Evolutionary conservation across 2,113 vertebrate genomes (phyloP).

Genomic region (Riparia riparia): DNA sequence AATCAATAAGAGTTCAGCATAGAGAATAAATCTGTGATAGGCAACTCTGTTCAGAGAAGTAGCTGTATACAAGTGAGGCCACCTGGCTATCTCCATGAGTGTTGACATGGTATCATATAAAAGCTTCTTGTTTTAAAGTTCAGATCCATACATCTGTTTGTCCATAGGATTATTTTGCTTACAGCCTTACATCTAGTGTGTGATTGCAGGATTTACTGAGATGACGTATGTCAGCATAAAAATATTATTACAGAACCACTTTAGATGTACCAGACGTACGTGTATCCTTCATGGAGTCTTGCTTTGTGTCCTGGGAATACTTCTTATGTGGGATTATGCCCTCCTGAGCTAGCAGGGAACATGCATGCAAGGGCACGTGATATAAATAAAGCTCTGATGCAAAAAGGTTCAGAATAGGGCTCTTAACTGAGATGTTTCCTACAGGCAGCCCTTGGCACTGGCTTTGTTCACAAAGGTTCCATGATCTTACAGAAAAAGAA

Average conservation of each 20-base stretch:
- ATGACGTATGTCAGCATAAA: neutral
- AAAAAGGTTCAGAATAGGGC: neutral
- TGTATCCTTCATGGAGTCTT: neutral
- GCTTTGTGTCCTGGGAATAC: neutral
- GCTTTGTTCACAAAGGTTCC: slow-evolving; percentile 14
- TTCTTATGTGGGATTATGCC: neutral
- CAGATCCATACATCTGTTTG: neutral
- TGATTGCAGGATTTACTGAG: neutral
- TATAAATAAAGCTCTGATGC: neutral
- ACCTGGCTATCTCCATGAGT: neutral
- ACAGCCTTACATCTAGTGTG: neutral
- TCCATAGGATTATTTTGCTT: neutral
- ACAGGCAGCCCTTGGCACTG: neutral
- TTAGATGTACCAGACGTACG: neutral
- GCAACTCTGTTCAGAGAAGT: neutral
- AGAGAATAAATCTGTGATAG: neutral
- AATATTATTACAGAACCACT: neutral
- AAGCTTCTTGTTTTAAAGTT: neutral
- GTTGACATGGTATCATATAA: neutral
- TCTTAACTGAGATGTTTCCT: neutral
- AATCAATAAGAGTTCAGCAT: neutral
- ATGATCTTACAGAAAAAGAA: slow-evolving; percentile 9
- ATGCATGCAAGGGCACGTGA: neutral
- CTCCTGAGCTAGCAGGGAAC: neutral
- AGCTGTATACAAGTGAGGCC: neutral